These are phyloP conservation scores for Salminus brasiliensis DNA, from an alignment of 2,113 vertebrate species.

Conservation along the genomic window DNA sequence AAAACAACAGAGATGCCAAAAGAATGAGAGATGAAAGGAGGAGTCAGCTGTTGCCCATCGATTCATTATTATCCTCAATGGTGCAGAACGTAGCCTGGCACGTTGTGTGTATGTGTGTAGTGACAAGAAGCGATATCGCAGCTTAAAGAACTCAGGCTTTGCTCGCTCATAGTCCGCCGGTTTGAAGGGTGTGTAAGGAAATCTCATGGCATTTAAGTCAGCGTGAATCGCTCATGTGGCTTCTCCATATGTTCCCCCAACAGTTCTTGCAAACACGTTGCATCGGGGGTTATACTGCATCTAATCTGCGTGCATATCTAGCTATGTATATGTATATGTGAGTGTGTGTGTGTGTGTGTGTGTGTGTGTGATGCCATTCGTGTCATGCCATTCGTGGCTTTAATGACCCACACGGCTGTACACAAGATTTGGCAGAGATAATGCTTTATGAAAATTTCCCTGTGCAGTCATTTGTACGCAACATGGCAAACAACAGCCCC, in stretches of 20 bases:
- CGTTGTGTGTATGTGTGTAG: background rate
- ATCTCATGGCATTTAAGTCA: constrained; percentile 36
- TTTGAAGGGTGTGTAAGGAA: background rate
- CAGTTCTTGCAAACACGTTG: background rate
- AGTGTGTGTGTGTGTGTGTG: too few species aligned
- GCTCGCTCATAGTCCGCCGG: background rate
- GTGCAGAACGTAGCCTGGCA: background rate
- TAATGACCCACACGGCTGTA: too few species aligned
- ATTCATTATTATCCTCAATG: background rate
- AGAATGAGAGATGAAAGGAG: background rate
- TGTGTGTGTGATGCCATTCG: too few species aligned
- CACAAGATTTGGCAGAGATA: too few species aligned
- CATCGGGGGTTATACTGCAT: background rate
- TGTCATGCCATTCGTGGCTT: too few species aligned
- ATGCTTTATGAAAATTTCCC: too few species aligned
- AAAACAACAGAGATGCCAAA: background rate
- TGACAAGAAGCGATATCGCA: background rate
- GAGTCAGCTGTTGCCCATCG: constrained; percentile 25
- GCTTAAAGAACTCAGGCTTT: background rate
- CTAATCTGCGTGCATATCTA: background rate
- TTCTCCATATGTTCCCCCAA: background rate
- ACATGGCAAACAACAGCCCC: background rate
- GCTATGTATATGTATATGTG: too few species aligned
- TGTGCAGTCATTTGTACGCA: background rate
- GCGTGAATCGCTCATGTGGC: constrained; percentile 5